A percentile compares a stretch with the other conserved stretches of the same genome.
Conservation (phyloP, 2,888 invertebrate species). For the Perizoma affinitatum region DNA sequence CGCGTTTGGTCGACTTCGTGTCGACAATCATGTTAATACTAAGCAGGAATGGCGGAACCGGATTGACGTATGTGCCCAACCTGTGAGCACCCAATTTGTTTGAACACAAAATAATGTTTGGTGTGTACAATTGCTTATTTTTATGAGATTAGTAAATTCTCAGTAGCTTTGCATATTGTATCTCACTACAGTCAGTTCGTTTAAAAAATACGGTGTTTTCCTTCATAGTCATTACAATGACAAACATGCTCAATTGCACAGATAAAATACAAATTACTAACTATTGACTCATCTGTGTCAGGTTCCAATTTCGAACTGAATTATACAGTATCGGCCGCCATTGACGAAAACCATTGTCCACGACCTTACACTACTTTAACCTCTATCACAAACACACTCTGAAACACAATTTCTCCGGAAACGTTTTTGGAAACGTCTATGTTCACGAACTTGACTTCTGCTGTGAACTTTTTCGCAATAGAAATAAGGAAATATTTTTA, state of each 20-base stretch:
- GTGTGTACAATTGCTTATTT: no score
- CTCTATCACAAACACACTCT: slow-evolving; percentile 12
- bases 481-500: slow-evolving; percentile 13
- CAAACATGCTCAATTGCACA: no score
- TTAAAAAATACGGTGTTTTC: no score
- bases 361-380: slow-evolving; percentile 4
- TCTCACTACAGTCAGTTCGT: no score
- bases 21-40: slow-evolving; percentile 14
- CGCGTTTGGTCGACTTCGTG: not conserved
- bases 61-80: slow-evolving; percentile 8
- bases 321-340: slow-evolving; percentile 13
- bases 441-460: slow-evolving; percentile 2
- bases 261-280: slow-evolving; percentile 2
- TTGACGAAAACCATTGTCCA: slow-evolving; percentile 25
- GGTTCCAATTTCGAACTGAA: slow-evolving; percentile 24
- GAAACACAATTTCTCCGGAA: slow-evolving; percentile 12
- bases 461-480: slow-evolving; percentile 8
- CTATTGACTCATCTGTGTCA: slow-evolving; percentile 16
- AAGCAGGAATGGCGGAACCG: slow-evolving; percentile 28
- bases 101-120: no score
- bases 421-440: not conserved
- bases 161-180: no score
- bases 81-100: no score
- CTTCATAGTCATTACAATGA: no score
- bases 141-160: no score